A percentile compares a stretch with the other conserved stretches of the same genome.
phyloP scores from a whole-genome alignment of 2,113 vertebrate genomes.

The Brachyhypopomus gauderio region DNA sequence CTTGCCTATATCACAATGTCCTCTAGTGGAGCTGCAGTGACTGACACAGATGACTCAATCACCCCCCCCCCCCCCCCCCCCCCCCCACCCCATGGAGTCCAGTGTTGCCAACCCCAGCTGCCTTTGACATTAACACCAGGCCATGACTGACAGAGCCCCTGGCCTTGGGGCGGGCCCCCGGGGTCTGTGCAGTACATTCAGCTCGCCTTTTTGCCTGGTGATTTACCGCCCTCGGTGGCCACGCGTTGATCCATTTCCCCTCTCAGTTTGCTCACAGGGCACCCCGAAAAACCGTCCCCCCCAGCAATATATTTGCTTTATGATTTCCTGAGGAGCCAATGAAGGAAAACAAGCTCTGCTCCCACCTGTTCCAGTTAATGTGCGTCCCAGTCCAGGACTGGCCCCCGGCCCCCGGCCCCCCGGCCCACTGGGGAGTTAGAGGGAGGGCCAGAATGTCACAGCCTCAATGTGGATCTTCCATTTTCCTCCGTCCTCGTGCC shows the following conservation, averaged over 20 bases:
- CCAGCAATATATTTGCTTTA: constrained; percentile 84
- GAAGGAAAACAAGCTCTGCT: constrained; percentile 73
- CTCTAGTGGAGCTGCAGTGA: constrained; percentile 81
- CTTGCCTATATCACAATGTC: constrained; percentile 77
- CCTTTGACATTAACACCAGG: constrained; percentile 78
- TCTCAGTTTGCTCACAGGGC: constrained; percentile 82
- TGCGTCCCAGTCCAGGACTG: constrained; percentile 51
- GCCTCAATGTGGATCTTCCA: constrained; percentile 72
- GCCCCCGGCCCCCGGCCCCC: constrained; percentile 61
- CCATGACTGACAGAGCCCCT: constrained; percentile 77
- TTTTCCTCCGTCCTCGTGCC: constrained; percentile 56
- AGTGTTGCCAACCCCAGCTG: constrained; percentile 76
- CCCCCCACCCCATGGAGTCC: constrained; percentile 65
- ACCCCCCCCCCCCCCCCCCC: no score
- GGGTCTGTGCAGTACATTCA: constrained; percentile 79
- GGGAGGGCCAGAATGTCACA: constrained; percentile 60
- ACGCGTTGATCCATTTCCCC: constrained; percentile 80
- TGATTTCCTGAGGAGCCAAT: constrained; percentile 81
- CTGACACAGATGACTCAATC: constrained; percentile 83
- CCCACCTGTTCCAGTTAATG: constrained; percentile 83
- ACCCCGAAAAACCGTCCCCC: constrained; percentile 79
- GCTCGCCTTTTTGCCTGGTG: constrained; percentile 81
- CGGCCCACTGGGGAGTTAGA: constrained; percentile 59
- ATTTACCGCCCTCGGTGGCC: constrained; percentile 81
- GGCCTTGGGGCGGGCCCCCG: constrained; percentile 72